Evolutionary conservation across 1,140 invertebrate genomes (phyloP).

Genomic region (Papilio xuthus): DNA sequence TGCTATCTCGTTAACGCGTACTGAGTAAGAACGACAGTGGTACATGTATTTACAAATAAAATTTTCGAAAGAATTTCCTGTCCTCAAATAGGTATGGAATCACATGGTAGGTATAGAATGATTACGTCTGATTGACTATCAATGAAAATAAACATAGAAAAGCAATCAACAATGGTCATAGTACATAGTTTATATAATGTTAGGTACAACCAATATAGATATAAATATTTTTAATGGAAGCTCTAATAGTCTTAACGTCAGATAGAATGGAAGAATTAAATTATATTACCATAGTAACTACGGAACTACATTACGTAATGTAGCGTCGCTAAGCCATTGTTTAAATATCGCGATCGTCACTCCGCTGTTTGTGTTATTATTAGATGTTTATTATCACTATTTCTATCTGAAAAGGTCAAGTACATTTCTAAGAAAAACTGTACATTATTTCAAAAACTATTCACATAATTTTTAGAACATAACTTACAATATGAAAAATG

Average conservation of each 20-base stretch:
- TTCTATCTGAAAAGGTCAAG: constrained; percentile 7
- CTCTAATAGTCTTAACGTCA: neutral
- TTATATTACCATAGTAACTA: neutral
- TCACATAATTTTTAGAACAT: neutral
- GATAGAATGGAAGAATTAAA: neutral
- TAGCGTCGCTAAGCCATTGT: constrained; percentile 9
- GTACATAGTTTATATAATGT: too few species aligned
- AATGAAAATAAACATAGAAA: too few species aligned
- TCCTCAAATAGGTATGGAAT: too few species aligned
- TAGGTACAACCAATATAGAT: too few species aligned
- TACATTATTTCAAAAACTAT: neutral
- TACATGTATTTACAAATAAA: neutral
- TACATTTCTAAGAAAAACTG: neutral
- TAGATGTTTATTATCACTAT: constrained; percentile 21
- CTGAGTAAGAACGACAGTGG: neutral
- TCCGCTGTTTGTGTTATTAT: neutral
- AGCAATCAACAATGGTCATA: too few species aligned
- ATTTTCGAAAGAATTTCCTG: too few species aligned
- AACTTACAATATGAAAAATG: too few species aligned
- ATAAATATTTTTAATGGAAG: too few species aligned
- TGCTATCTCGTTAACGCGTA: neutral
- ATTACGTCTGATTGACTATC: too few species aligned
- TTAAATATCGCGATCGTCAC: constrained; percentile 7
- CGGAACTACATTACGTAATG: neutral
- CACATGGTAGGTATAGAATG: too few species aligned